Percentiles rank a stretch among this genome's conserved stretches.
Evolutionary conservation across 1,140 invertebrate species (phyloP).

Genomic region (Drosophila eugracilis): DNA sequence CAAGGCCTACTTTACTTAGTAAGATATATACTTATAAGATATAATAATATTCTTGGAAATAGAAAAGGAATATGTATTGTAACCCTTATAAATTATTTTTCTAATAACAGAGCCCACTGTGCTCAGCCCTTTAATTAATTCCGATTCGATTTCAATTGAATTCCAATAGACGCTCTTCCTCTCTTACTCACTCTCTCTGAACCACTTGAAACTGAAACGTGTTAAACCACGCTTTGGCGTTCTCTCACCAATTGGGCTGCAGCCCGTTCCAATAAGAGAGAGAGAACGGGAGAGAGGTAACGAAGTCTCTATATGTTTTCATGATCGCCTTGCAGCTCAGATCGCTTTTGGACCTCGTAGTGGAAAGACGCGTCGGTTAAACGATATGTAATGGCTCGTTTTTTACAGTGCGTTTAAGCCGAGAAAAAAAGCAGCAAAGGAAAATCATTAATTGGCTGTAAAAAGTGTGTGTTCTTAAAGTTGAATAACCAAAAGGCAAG

Average conservation of each 20-base stretch:
- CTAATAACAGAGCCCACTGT: constrained; percentile 5
- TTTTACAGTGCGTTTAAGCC: constrained; percentile 16
- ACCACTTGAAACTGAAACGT: constrained; percentile 3
- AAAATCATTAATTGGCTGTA: constrained; percentile 13
- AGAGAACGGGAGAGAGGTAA: background rate
- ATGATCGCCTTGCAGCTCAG: constrained; percentile 4
- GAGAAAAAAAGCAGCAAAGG: constrained; percentile 14
- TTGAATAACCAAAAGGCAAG: constrained; percentile 2
- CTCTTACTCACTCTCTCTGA: background rate
- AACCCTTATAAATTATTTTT: background rate
- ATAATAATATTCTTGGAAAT: no score
- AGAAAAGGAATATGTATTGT: no score
- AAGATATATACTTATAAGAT: background rate
- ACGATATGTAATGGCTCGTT: background rate
- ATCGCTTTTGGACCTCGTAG: constrained; percentile 1
- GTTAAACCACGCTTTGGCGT: constrained; percentile 1
- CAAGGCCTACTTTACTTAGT: background rate
- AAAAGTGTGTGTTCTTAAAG: constrained; percentile 31
- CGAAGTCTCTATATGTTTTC: background rate
- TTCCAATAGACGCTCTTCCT: constrained; percentile 21
- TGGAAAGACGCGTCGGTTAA: constrained; percentile 1
- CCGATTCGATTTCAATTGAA: constrained; percentile 61
- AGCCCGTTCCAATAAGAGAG: constrained; percentile 13
- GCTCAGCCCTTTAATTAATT: constrained; percentile 46
- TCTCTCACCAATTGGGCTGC: background rate